Percentiles rank a stretch among this genome's conserved stretches.
phyloP scores from a whole-genome alignment of 2,113 vertebrate genomes.

The Petaurus breviceps region DNA sequence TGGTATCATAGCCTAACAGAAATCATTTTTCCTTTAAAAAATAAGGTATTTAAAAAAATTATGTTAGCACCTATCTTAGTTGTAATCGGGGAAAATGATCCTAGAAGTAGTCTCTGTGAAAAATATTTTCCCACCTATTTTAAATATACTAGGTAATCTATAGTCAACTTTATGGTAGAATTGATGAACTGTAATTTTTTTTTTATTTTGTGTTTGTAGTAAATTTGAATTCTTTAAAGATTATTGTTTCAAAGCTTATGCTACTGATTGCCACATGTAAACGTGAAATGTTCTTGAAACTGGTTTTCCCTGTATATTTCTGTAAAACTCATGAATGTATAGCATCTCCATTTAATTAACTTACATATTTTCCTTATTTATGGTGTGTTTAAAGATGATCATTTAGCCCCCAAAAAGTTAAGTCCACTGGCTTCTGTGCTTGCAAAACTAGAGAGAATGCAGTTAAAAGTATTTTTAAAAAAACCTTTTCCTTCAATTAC shows the following conservation, averaged over 20 bases:
- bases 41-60: neutral
- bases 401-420: neutral
- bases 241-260: neutral
- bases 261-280: neutral
- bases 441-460: neutral
- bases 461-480: neutral
- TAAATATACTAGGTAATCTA: neutral
- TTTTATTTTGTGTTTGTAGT: conserved; percentile 13
- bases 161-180: conserved; percentile 2
- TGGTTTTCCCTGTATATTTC: neutral
- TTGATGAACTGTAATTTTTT: neutral
- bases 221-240: conserved; percentile 11
- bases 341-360: conserved; percentile 33
- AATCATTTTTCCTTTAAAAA: neutral
- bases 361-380: conserved; percentile 20
- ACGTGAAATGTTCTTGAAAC: neutral
- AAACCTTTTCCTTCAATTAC: neutral
- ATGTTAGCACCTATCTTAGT: neutral
- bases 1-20: neutral
- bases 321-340: conserved; percentile 16
- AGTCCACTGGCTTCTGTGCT: neutral
- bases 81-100: conserved; percentile 7
- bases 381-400: neutral
- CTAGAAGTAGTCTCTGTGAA: neutral
- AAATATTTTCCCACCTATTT: conserved; percentile 18